Percentiles rank a stretch among this genome's conserved stretches.
Conservation (phyloP, 1,140 invertebrate genomes). For the Bombus confusus region DNA sequence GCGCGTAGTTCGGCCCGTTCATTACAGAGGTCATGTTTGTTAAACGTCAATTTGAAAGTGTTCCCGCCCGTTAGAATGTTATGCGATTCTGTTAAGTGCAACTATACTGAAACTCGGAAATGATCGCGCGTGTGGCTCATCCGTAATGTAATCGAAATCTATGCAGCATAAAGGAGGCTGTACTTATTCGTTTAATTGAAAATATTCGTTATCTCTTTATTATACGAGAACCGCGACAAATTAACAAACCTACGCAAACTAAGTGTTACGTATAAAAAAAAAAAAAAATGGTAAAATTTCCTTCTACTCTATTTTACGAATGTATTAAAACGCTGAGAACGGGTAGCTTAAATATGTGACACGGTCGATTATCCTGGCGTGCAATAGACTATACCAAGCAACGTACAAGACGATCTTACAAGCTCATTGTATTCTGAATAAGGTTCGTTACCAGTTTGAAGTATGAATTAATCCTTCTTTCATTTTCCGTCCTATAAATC, state of each 20-base stretch:
- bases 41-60: slow-evolving; percentile 5
- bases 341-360: neutral
- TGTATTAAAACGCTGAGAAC: neutral
- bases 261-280: too few species aligned
- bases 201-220: too few species aligned
- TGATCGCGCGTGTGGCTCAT: neutral
- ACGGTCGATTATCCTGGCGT: neutral
- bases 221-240: too few species aligned
- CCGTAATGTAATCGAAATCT: neutral
- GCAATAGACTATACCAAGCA: neutral
- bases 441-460: neutral
- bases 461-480: neutral
- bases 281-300: too few species aligned
- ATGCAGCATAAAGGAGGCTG: too few species aligned
- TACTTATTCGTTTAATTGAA: too few species aligned
- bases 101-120: neutral
- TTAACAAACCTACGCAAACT: too few species aligned
- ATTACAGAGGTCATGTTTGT: slow-evolving; percentile 5
- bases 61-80: neutral
- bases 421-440: neutral
- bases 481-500: neutral
- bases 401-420: neutral
- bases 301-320: too few species aligned
- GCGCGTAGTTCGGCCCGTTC: neutral
- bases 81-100: neutral